Evolutionary conservation across 2,888 invertebrate species (phyloP), one percentile per base, ranked within the genome.

Genomic region (Eilema sororculum): DNA sequence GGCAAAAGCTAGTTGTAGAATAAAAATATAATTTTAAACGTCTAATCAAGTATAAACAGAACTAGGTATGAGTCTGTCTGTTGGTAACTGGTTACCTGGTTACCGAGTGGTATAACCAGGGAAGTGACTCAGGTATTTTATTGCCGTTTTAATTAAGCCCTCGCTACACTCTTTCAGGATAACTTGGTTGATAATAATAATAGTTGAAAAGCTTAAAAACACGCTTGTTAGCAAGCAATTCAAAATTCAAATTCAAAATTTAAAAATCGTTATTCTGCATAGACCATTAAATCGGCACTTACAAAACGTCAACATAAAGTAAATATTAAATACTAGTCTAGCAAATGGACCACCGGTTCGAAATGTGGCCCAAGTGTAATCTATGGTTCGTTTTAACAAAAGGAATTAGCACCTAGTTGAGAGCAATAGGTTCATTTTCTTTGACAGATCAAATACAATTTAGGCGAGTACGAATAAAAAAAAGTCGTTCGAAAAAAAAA

Each of bases 81-180:
- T 60, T 60, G 30, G 25, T 60, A 60, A 30, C 20, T n/a, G 60
- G 60, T 60, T 60, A 60, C 60, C 28, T 60, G 60, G 60, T 60
- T 3, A 60, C 59, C 60, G 33, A 28, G 30, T 52, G 52, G 52
- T 25, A 20, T 28, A 28, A 30, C 30, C 13, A 60, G 30, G 60
- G n/a, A 25, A 16, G 30, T 60, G 30, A 28, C 60, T 60, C 60
- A 60, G 20, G n/a, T 60, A 12, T 33, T 60, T 60, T 30, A 28
- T 28, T 3, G 20, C 28, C 10, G 60, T 30, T 30, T 30, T 60
- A 60, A 60, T 60, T 16, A 59, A 28, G 13, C 60, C 58, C 60
- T 60, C 28, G 59, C 30, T 28, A 60, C 24, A 60, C n/a, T 33
- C 20, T 30, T 30, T 30, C 28, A 30, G 60, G 60, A 30, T 4